Evolutionary conservation across 2,797 vertebrate genomes (phyloP).

Genomic region (Neomorphus geoffroyi): DNA sequence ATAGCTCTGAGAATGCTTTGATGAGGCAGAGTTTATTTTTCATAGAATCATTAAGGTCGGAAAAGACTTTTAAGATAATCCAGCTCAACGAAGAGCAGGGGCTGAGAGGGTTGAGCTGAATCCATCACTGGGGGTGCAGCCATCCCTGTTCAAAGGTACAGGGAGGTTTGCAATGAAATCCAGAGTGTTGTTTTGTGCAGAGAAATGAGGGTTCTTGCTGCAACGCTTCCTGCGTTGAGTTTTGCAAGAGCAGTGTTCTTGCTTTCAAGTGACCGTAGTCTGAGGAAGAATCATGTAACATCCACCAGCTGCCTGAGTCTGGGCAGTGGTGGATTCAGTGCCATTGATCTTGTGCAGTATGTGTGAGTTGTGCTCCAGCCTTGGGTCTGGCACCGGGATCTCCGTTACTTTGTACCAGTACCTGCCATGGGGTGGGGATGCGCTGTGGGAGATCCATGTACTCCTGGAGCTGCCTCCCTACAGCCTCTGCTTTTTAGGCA

Average conservation of each 20-base stretch:
- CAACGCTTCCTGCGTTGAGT: background rate
- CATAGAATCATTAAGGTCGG: too few relatives aligned
- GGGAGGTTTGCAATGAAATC: background rate
- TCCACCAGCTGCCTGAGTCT: background rate
- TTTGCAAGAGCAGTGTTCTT: background rate
- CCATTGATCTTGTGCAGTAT: rapidly evolving
- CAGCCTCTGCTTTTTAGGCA: background rate
- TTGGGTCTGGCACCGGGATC: background rate
- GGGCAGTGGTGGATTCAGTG: background rate
- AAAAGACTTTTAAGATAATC: too few relatives aligned
- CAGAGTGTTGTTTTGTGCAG: background rate
- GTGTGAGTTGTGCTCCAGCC: background rate
- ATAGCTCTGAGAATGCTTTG: background rate
- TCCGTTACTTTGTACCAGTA: rapidly evolving
- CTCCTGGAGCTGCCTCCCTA: background rate
- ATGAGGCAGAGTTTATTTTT: background rate
- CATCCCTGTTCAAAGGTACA: background rate
- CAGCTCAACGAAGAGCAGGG: background rate
- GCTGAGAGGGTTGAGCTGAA: background rate
- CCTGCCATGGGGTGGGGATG: background rate
- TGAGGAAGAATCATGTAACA: background rate
- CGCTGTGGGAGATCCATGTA: rapidly evolving
- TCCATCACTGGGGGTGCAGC: rapidly evolving
- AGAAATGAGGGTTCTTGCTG: background rate
- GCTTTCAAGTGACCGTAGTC: background rate